Evolutionary conservation across 2,113 vertebrate genomes (phyloP), one percentile per base, ranked within the genome.

Genomic region (Scortum barcoo): DNA sequence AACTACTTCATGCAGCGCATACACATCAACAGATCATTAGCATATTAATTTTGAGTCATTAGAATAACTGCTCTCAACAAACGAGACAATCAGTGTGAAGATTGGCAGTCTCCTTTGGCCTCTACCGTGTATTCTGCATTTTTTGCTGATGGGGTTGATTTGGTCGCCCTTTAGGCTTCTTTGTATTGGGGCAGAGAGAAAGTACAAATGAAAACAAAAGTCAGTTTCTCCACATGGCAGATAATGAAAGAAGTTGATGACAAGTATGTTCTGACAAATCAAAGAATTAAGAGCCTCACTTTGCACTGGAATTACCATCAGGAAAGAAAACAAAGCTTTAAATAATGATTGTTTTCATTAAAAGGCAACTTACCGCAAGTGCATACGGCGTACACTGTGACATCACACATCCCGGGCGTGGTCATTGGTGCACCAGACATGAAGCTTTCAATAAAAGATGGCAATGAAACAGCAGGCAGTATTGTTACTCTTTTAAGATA

Each of bases 1-100:
- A 86, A 68, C 60, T 51, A 40, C 73, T 48, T 20, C 65, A 76
- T 69, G 82, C 60, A 57, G 82, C 1, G 67, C 57, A 13, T 33
- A 33, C 56, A 70, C 84, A 72, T 84, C 73, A 85, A 80, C 67
- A 76, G 48, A 77, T 75, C 56, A 85, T 84, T 78, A 86, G 38
- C 50, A 70, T 76, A 51, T 84, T 76, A 66, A 84, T 80, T 71
- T 71, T 38, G 20, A 80, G 69, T 70, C 68, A 51, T 74, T 54
- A 70, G 33, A 78, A 70, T 78, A 75, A 76, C 22, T 60, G 8
- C 71, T 54, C 16, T 65, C 63, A 72, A 66, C 74, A 69, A 83
- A 68, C 5, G 6, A 81, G 71, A 75, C 63, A 60, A 61, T 78
- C 72, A 36, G 40, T 11, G 56, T 54, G 70, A 50, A 38, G 60